Percentiles rank a stretch among this genome's conserved stretches.
Conservation (phyloP, 2,797 vertebrate species). For the Tapera naevia region DNA sequence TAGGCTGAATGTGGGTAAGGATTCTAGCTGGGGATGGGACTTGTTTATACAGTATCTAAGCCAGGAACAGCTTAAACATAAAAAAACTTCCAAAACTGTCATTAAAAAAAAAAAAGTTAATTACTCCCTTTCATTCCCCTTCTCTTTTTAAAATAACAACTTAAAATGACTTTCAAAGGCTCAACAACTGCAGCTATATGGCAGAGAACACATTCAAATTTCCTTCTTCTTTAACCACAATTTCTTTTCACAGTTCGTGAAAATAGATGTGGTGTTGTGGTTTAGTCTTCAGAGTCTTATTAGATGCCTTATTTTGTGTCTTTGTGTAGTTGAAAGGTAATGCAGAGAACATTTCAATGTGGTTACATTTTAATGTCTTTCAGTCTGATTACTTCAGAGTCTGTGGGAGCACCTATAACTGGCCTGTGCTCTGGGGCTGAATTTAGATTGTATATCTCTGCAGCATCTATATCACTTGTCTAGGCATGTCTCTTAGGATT, state of each 20-base stretch:
- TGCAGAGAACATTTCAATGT: neutral
- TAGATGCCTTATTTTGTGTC: neutral
- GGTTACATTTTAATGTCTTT: neutral
- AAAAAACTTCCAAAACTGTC: neutral
- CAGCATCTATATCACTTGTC: conserved; percentile 38
- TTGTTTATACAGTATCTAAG: neutral
- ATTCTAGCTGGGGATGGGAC: neutral
- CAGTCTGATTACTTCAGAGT: neutral
- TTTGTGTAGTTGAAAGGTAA: neutral
- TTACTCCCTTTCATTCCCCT: neutral
- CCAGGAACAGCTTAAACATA: neutral
- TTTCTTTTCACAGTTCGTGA: neutral
- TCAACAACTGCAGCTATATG: neutral
- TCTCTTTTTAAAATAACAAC: neutral
- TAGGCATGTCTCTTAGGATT: conserved; percentile 25
- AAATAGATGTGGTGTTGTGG: neutral
- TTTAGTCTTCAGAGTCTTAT: neutral
- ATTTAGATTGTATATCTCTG: conserved; percentile 24
- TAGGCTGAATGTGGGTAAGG: neutral
- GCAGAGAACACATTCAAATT: neutral
- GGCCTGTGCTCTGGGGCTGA: neutral
- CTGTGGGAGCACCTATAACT: neutral
- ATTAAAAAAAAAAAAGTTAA: neutral
- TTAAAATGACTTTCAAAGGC: neutral
- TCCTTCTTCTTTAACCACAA: neutral